Conservation (phyloP, 2,888 invertebrate species). For the Panzeria rudis region DNA sequence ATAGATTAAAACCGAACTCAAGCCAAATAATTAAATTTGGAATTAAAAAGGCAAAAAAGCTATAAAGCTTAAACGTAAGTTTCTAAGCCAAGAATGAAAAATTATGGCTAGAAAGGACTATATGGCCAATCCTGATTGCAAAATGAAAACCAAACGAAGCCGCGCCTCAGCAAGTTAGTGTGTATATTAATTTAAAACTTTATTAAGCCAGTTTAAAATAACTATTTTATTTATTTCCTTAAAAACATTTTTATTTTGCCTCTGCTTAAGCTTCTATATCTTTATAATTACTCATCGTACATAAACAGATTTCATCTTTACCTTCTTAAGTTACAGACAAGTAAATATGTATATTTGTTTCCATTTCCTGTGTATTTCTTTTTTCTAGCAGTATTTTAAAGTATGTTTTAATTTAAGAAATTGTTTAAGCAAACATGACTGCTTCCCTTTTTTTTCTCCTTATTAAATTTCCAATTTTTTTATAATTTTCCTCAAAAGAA, state of each 20-base stretch:
- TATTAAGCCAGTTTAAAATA: neutral
- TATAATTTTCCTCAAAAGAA: conserved; percentile 28
- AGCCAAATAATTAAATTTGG: no score
- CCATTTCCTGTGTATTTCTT: neutral
- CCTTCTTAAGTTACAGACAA: neutral
- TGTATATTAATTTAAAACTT: no score
- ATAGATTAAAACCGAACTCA: no score
- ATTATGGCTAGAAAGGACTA: no score
- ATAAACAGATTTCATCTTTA: neutral
- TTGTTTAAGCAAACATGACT: neutral
- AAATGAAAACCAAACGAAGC: no score
- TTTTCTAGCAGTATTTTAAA: conserved; percentile 13
- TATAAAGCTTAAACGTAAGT: no score
- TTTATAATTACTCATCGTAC: neutral
- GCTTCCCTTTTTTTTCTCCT: neutral
- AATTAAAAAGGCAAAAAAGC: no score
- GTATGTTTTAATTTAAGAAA: conserved; percentile 17
- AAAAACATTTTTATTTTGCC: neutral
- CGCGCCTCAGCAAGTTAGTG: no score
- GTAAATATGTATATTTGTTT: neutral
- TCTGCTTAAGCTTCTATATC: neutral
- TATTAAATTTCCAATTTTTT: no score
- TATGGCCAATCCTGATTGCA: no score
- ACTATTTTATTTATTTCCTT: neutral
- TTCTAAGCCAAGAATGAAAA: no score